Base-by-base conservation (phyloP, 2,113 vertebrate genomes). In the Boleophthalmus pectinirostris region DNA sequence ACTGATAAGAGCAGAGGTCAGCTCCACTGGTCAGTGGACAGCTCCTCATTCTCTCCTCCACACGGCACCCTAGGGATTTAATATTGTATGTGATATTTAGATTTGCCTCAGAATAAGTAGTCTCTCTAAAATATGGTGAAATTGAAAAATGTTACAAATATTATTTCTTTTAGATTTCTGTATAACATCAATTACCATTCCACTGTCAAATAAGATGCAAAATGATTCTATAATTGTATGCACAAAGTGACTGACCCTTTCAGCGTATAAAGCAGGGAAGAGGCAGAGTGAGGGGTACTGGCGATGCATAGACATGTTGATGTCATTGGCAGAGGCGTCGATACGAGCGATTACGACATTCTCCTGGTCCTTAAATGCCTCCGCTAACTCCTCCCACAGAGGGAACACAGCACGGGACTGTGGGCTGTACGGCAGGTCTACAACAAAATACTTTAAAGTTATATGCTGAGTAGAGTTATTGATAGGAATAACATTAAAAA, bases 271-370 rank as follows among this genome's bases (percentile, higher is more conserved):
- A 0, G 95, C 93, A 38, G 96, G 96, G n/a, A 97, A 98, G 66
- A 96, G 90, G 3, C 91, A 94, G 85, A 99, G 94, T 16, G 93
- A 91, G 0, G 94, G 96, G 14, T 95, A 95, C 0, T 69, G 65
- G 2, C 90, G 92, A 53, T 83, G 3, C 15, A 82, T 75, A 0
- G 84, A 69, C 0, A 94, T 77, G 85, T 95, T 85, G 76, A 97
- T 78, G 46, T 99, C 95, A 0, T 99, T 99, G 15, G 96, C 94
- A 0, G 93, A 96, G 43, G 94, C 85, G n/a, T 99, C 96, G 0
- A 96, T 94, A 81, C 94, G 96, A 0, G 94, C 95, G 1, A 98
- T 81, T 38, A 93, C 90, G 45, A 97, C 38, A 0, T 93, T 92
- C 54, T 93, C 78, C 11, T 5, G 89, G 3, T 91, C 85, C 72